Evolutionary conservation across 2,888 invertebrate genomes (phyloP).

Genomic region (Xiphydria camelus): DNA sequence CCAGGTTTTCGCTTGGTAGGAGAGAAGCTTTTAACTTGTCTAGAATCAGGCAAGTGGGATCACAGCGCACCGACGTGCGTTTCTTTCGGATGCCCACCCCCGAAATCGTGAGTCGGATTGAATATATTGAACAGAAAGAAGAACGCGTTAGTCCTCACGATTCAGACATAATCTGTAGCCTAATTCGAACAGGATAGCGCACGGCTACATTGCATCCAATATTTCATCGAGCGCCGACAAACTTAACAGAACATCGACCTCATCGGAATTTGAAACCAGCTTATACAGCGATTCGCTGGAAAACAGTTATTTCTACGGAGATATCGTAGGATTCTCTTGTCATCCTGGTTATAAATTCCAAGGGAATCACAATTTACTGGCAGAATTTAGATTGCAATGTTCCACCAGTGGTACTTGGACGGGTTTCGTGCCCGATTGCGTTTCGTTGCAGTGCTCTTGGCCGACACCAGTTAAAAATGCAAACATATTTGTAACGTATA

Average conservation of each 20-base stretch:
- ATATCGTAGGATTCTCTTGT: constrained; percentile 36
- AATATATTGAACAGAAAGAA: background rate
- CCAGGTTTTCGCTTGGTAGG: constrained; percentile 57
- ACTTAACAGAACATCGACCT: constrained; percentile 2
- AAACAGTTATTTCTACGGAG: constrained; percentile 29
- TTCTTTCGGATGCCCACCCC: constrained; percentile 53
- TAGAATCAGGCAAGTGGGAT: constrained; percentile 62
- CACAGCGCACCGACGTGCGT: constrained; percentile 55
- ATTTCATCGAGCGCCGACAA: constrained; percentile 3
- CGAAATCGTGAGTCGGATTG: constrained; percentile 31
- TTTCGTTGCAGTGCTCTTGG: constrained; percentile 30
- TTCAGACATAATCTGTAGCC: background rate
- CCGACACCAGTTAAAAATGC: constrained; percentile 30
- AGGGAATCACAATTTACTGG: constrained; percentile 26
- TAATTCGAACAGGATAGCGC: constrained; percentile 24
- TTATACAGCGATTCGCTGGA: constrained; percentile 3
- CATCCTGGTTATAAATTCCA: constrained; percentile 39
- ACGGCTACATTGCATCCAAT: constrained; percentile 27
- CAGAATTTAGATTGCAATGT: constrained; percentile 55
- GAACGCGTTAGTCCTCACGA: background rate
- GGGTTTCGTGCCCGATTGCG: constrained; percentile 63
- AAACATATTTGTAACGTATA: constrained; percentile 22
- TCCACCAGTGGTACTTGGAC: constrained; percentile 67
- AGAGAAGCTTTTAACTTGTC: constrained; percentile 60
- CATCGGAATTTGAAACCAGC: constrained; percentile 4